These are phyloP conservation scores for Clavelina lepadiformis DNA, from an alignment of 23 tunicate species.

Conservation along the genomic window DNA sequence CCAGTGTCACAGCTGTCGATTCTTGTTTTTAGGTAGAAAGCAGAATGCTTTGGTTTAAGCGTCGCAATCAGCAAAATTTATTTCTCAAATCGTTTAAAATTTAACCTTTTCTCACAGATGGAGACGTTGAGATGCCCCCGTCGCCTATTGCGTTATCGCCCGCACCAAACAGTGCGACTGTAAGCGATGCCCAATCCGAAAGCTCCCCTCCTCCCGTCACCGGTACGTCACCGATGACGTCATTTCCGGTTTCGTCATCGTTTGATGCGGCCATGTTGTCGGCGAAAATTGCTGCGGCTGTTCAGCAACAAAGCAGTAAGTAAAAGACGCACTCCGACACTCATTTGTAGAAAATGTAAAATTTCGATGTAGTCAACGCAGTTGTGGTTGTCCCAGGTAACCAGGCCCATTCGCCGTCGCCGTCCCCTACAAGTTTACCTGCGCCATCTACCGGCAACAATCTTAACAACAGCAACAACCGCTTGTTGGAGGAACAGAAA, in stretches of 20 bases:
- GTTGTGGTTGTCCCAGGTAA: background rate
- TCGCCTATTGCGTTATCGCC: background rate
- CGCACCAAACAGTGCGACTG: background rate
- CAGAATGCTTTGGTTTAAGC: background rate
- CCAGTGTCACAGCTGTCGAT: background rate
- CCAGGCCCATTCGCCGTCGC: constrained; percentile 8
- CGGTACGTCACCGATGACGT: background rate
- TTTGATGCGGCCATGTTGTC: background rate
- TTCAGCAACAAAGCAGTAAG: background rate
- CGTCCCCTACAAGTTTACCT: constrained; percentile 7
- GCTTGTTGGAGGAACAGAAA: constrained; percentile 21
- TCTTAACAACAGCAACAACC: constrained; percentile 33
- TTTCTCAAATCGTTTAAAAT: background rate
- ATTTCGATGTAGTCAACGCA: background rate
- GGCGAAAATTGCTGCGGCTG: background rate
- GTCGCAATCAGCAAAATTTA: background rate
- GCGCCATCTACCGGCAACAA: constrained; percentile 8
- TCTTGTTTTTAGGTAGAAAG: background rate
- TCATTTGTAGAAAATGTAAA: background rate
- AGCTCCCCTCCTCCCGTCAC: constrained; percentile 3
- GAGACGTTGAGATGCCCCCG: background rate
- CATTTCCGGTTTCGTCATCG: constrained; percentile 4
- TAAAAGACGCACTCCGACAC: too few species aligned
- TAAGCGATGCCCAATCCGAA: constrained; percentile 11
- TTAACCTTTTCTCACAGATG: background rate